These are phyloP conservation scores for Psittacula derbiana DNA, from an alignment of 2,797 vertebrate species.

Conservation along the genomic window DNA sequence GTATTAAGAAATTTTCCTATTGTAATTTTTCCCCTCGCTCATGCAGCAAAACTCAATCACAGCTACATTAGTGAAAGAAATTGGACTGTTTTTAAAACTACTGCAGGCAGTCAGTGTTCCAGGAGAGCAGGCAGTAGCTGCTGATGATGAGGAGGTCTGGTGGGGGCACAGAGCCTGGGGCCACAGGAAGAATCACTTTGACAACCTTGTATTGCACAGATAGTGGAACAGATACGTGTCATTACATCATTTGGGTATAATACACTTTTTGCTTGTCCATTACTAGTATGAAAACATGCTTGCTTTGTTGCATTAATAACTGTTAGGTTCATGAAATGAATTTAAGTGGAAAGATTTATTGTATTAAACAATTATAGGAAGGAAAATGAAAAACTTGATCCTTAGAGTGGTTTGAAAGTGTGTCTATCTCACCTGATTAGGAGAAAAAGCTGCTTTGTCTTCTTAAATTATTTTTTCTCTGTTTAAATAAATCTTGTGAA, in stretches of 20 bases:
- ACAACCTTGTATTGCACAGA: rapidly evolving
- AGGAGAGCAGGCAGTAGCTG: background rate
- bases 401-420: conserved; percentile 24
- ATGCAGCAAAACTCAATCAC: background rate
- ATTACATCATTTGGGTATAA: rapidly evolving
- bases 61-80: background rate
- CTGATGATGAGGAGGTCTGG: rapidly evolving
- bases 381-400: background rate
- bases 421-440: conserved; percentile 37
- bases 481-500: conserved; percentile 39
- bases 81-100: rapidly evolving
- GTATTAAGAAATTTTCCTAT: background rate
- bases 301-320: background rate
- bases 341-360: background rate
- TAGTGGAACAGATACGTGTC: rapidly evolving
- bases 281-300: background rate
- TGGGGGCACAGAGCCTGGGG: rapidly evolving
- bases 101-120: rapidly evolving
- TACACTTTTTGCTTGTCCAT: background rate
- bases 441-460: conserved; percentile 17
- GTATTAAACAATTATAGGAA: background rate
- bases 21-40: background rate
- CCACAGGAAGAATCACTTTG: rapidly evolving
- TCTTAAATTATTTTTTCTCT: conserved; percentile 31
- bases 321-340: background rate